Evolutionary conservation across 2,888 invertebrate species (phyloP), one percentile per base, ranked within the genome.

Genomic region (Bibio marci): DNA sequence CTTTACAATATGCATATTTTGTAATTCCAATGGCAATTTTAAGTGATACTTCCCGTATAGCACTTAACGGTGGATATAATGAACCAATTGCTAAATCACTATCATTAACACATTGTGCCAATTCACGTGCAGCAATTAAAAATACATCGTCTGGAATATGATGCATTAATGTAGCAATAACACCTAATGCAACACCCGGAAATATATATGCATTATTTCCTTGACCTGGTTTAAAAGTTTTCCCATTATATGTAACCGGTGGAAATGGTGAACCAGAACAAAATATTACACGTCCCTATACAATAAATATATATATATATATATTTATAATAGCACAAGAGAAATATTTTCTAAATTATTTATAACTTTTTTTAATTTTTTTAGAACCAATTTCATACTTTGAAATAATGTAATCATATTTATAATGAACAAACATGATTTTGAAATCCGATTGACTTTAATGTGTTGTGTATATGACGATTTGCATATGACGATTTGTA

Each of bases 191-290:
- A 39, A 94, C 69, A 26, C 38, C 98, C 0, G 97, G 97, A 69
- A 91, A 94, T 53, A 95, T 92, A 62, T 95, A 95, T 0, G 94
- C 86, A 62, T 95, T 95, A 63, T 94, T 95, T 43, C 97, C 97
- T 59, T 99, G 98, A 0, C 98, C 97, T 0, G 97, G 87, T 47
- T 76, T 70, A 63, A 69, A 91, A 4, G 76, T 78, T 58, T 81
- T 80, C 15, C 85, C 90, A 40, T 78, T 71, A 50, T 76, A 69
- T 12, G 71, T 66, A 3, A 91, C 88, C 3, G 86, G 78, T 13
- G 81, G 80, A 66, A 98, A 98, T 0, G 97, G 97, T 22, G 92
- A 94, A 6, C 97, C 97, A 22, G 91, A 92, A 2, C 92, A 85
- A 65, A 92, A 98, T 40, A 98, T 76, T 49, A 82, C 85, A 39